These are phyloP conservation scores for Pterostichus madidus DNA, from an alignment of 2,888 invertebrate genomes.

Conservation along the genomic window DNA sequence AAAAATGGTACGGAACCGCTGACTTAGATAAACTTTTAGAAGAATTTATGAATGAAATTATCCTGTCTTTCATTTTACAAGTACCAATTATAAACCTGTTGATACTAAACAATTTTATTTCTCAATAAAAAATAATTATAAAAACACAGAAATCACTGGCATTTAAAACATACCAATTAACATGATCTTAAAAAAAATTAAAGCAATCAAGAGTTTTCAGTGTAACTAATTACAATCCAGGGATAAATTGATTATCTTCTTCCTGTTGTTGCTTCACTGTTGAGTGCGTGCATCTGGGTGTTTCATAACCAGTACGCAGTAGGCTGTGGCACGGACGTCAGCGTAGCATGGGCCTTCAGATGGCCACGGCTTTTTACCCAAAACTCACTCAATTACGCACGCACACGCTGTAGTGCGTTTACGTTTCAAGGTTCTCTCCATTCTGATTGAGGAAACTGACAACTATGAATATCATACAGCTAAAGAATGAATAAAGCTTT, in stretches of 20 bases:
- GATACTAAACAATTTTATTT: background rate
- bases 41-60: constrained; percentile 10
- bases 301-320: constrained; percentile 23
- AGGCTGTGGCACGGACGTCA: background rate
- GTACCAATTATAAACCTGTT: background rate
- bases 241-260: constrained; percentile 58
- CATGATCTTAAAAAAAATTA: background rate
- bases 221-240: constrained; percentile 50
- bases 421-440: background rate
- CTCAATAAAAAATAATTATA: constrained; percentile 5
- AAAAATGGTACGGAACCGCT: too few species aligned
- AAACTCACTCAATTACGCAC: constrained; percentile 9
- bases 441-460: too few species aligned
- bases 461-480: too few species aligned
- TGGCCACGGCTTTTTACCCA: constrained; percentile 7
- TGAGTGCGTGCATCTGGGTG: constrained; percentile 5
- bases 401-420: background rate
- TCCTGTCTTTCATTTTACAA: background rate
- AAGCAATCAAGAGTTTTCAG: constrained; percentile 38
- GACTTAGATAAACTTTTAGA: background rate
- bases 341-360: constrained; percentile 4
- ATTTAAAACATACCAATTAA: constrained; percentile 14
- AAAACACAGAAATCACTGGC: constrained; percentile 16
- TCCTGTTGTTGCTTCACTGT: constrained; percentile 57
- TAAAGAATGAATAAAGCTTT: too few species aligned